A percentile compares a stretch with the other conserved stretches of the same genome.
Conservation (phyloP, 1,140 invertebrate species). For the Lordiphosa clarofinis region DNA sequence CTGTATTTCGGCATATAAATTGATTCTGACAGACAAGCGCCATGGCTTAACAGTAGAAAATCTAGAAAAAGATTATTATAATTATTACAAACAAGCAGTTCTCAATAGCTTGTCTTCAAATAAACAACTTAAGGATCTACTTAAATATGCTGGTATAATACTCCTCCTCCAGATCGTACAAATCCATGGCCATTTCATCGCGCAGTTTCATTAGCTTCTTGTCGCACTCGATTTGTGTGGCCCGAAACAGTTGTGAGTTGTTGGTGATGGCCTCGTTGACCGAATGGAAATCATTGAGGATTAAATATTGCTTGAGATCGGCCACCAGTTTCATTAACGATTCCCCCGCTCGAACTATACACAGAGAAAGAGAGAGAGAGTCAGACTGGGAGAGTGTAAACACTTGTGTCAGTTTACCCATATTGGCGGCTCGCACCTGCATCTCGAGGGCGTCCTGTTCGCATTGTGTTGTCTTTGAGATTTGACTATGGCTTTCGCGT, state of each 20-base stretch:
- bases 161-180: constrained; percentile 98
- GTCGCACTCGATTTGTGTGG: constrained; percentile 95
- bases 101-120: no score
- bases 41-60: no score
- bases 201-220: constrained; percentile 94
- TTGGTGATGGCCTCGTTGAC: constrained; percentile 97
- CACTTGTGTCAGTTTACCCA: no score
- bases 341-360: constrained; percentile 96
- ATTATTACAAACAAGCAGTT: no score
- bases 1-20: no score
- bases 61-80: no score
- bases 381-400: no score
- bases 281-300: constrained; percentile 97
- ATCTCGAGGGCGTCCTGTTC: constrained; percentile 98
- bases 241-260: constrained; percentile 93
- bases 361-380: no score
- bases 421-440: constrained; percentile 96
- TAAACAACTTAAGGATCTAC: no score
- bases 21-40: no score
- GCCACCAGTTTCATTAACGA: constrained; percentile 97
- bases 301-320: constrained; percentile 97
- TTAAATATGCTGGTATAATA: constrained; percentile 98
- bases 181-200: constrained; percentile 96
- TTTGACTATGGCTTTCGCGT: constrained; percentile 94
- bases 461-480: constrained; percentile 92